Evolutionary conservation across 2,113 vertebrate species (phyloP).

Genomic region (Martes martes): DNA sequence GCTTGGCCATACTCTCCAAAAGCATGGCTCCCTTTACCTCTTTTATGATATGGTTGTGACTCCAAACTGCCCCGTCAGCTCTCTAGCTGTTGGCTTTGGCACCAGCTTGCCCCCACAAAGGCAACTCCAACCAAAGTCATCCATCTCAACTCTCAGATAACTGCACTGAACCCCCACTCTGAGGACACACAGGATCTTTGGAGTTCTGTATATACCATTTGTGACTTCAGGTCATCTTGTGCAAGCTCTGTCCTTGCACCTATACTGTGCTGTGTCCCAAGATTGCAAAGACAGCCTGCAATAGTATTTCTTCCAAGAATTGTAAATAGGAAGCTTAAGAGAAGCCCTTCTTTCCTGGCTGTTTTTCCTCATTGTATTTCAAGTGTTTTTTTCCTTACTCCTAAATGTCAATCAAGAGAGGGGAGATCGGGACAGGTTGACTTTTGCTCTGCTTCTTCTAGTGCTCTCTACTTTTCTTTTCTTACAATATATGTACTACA

Average conservation of each 20-base stretch:
- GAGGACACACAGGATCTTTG: neutral
- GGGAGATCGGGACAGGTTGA: neutral
- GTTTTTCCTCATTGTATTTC: neutral
- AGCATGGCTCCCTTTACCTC: neutral
- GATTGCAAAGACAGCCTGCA: neutral
- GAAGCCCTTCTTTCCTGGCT: neutral
- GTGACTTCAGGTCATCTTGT: neutral
- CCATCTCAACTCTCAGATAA: neutral
- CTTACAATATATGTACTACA: neutral
- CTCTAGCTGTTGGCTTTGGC: neutral
- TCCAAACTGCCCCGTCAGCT: neutral
- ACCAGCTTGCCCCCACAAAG: neutral
- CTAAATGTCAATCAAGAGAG: neutral
- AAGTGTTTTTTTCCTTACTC: neutral
- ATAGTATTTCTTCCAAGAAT: neutral
- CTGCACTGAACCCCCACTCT: neutral
- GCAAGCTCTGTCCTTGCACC: neutral
- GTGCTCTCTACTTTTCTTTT: neutral
- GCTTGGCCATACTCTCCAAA: neutral
- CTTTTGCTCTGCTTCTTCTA: neutral
- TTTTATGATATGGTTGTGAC: neutral
- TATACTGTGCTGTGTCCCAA: neutral
- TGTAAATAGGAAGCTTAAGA: neutral
- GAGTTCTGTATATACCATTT: neutral
- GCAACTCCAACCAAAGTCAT: neutral